Percentiles rank a stretch among this genome's conserved stretches.
Evolutionary conservation across 1,140 invertebrate genomes (phyloP).

Genomic region (roundworm (Caenorhabditis elegans)): DNA sequence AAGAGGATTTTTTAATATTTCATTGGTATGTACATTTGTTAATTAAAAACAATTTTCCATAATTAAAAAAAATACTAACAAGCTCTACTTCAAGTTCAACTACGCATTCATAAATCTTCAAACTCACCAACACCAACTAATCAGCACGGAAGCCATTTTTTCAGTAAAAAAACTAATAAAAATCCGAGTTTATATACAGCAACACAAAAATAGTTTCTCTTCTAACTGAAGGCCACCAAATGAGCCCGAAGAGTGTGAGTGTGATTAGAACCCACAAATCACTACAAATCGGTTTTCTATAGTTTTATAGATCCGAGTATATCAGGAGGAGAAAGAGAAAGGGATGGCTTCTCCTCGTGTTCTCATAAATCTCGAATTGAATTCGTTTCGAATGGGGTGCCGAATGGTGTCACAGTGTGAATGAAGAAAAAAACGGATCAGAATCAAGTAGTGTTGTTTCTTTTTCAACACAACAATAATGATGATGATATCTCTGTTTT

Average conservation of each 20-base stretch:
- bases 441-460: background rate
- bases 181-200: no score
- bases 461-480: background rate
- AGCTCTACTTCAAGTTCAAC: no score
- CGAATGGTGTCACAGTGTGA: no score
- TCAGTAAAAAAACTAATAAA: background rate
- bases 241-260: background rate
- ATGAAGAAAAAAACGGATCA: background rate
- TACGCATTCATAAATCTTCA: no score
- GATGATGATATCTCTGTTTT: slow-evolving; percentile 3
- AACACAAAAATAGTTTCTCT: no score
- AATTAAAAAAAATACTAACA: no score
- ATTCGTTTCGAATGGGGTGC: slow-evolving; percentile 12
- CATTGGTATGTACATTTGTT: no score
- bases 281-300: slow-evolving; percentile 27
- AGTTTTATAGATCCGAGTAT: background rate
- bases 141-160: background rate
- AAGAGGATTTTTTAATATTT: no score
- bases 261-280: slow-evolving; percentile 23
- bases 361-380: slow-evolving; percentile 26
- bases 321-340: background rate
- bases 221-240: no score
- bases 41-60: no score
- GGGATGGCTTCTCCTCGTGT: background rate
- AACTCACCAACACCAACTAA: slow-evolving; percentile 16